A percentile compares a stretch with the other conserved stretches of the same genome.
Conservation (phyloP, 2,113 vertebrate genomes). For the Eulacestoma nigropectus region DNA sequence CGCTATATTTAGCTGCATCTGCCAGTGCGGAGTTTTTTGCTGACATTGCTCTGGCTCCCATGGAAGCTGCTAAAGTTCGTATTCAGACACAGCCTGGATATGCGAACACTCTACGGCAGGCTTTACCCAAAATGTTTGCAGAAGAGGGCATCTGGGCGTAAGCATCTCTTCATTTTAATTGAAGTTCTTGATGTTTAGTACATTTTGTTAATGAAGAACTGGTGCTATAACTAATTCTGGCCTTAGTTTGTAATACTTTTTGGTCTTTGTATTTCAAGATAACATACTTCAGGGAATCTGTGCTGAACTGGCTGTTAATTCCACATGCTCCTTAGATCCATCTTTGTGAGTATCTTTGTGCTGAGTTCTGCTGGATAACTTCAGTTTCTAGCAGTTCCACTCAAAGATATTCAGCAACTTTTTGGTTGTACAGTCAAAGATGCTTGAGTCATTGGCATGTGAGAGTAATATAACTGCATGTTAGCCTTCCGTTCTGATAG, state of each 20-base stretch:
- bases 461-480: constrained; percentile 86
- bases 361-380: constrained; percentile 73
- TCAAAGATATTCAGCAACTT: constrained; percentile 82
- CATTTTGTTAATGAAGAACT: background rate
- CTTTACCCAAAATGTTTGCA: constrained; percentile 90
- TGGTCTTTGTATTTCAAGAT: background rate
- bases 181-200: background rate
- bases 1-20: constrained; percentile 92
- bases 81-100: constrained; percentile 98
- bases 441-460: constrained; percentile 99
- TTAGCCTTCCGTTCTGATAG: constrained; percentile 77
- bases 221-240: background rate
- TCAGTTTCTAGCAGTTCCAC: constrained; percentile 73
- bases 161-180: constrained; percentile 59
- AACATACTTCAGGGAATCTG: background rate
- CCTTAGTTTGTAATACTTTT: background rate
- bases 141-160: constrained; percentile 97
- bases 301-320: background rate
- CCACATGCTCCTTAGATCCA: constrained; percentile 95
- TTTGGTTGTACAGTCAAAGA: constrained; percentile 88
- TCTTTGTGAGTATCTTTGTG: constrained; percentile 85
- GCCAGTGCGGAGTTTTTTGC: constrained; percentile 99
- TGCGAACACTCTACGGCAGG: constrained; percentile 91
- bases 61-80: constrained; percentile 98
- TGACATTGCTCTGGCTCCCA: constrained; percentile 97